Base-by-base conservation (phyloP, 2,888 invertebrate genomes). In the Thereva unica region DNA sequence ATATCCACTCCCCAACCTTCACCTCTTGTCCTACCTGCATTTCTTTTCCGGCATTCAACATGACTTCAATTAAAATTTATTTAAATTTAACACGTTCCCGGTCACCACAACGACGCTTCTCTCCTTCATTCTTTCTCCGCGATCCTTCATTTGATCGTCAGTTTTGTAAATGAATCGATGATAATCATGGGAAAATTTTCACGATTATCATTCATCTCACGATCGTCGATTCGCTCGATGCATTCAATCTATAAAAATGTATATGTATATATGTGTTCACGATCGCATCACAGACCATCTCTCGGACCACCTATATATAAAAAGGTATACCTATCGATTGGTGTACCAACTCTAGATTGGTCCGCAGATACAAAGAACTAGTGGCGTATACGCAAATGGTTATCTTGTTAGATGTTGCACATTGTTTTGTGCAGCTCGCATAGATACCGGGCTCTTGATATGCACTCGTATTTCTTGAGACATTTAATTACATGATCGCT, bases 131-230 rank as follows among this genome's bases (percentile, higher is more conserved):
- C 7, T 23, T 49, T 34, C 35, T 44, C 57, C 45, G 8, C 9
- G 8, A 12, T 34, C 12, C 23, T 38, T 40, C 41, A 61, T 61
- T 41, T 4, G 6, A 40, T 40, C 50, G 41, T 61, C 49, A 61
- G 50, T 61, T 61, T 52, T 53, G 38, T 37, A 38, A 53, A 53
- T 8, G 53, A 53, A 53, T 50, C 41, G 61, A 61, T 23, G 23
- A 23, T 61, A 61, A 61, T 61, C 61, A 61, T 61, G 61, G 50
- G 61, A 61, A 61, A 61, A 50, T 49, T 9, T 61, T 61, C 23
- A 8, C 61, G 61, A 61, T 50, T 61, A 61, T 61, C 10, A 50
- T 61, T 41, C 50, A 61, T 61, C 61, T 50, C 61, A 61, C 61
- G 61, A 49, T 61, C 61, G 50, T 41, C 50, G 50, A 61, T 61